phyloP scores from a whole-genome alignment of 2,113 vertebrate genomes.

The Larimichthys crocea region DNA sequence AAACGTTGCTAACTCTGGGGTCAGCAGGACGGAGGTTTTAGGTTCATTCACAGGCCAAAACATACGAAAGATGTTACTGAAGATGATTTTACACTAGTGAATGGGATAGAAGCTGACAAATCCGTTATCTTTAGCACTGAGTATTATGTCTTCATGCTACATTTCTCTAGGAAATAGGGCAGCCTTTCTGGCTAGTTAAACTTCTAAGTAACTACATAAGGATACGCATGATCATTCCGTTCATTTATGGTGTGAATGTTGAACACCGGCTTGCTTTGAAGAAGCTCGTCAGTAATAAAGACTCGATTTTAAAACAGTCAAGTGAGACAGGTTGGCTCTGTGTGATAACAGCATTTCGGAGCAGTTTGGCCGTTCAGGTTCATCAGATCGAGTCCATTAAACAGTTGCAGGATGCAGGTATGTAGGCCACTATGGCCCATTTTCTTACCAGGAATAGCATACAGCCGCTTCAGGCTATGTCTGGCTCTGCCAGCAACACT shows the following conservation, averaged over 20 bases:
- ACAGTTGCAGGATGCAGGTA: constrained; percentile 29
- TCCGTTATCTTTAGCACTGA: background rate
- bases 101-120: background rate
- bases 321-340: constrained; percentile 11
- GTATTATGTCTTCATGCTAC: background rate
- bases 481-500: background rate
- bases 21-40: background rate
- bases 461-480: constrained; percentile 34
- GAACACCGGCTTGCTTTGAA: background rate
- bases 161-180: constrained; percentile 3
- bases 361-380: constrained; percentile 45
- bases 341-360: constrained; percentile 11
- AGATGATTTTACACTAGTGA: background rate
- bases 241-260: background rate
- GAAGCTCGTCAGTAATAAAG: background rate
- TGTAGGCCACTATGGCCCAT: constrained; percentile 50
- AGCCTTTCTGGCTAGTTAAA: constrained; percentile 15
- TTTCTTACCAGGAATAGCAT: constrained; percentile 41
- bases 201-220: background rate
- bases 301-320: constrained; percentile 1
- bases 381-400: constrained; percentile 38
- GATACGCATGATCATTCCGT: background rate
- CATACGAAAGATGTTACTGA: background rate
- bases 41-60: constrained; percentile 20
- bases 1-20: constrained; percentile 4